Evolutionary conservation across 2,797 vertebrate species (phyloP).

Genomic region (Picus viridis): DNA sequence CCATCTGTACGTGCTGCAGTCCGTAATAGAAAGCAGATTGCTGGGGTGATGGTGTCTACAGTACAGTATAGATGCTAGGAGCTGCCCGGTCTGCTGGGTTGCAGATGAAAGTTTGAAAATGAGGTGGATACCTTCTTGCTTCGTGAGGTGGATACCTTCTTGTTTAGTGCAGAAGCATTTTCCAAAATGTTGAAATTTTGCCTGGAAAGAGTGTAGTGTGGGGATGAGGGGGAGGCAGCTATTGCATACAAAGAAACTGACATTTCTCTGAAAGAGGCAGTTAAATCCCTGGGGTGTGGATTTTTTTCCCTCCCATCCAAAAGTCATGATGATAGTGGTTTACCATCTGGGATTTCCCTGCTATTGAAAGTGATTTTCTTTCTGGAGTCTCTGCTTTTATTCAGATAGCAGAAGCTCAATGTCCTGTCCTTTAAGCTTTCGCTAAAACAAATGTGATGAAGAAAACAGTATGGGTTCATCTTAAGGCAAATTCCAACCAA

Average conservation of each 20-base stretch:
- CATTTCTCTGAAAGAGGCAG: background rate
- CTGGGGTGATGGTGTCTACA: background rate
- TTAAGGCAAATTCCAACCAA: background rate
- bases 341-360: background rate
- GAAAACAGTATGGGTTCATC: background rate
- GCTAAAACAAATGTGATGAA: background rate
- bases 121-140: background rate
- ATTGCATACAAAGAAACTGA: background rate
- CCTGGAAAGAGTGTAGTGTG: background rate
- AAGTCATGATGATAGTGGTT: background rate
- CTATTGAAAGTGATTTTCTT: background rate
- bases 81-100: background rate
- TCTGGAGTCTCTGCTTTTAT: background rate
- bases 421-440: background rate
- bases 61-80: background rate
- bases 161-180: background rate
- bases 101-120: background rate
- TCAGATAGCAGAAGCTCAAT: background rate
- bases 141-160: accelerated
- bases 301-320: background rate
- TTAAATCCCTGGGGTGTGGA: background rate
- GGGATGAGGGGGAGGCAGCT: background rate
- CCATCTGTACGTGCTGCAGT: background rate
- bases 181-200: background rate
- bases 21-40: background rate